Base-by-base conservation (phyloP, 2,797 vertebrate species). In the Tamandua tetradactyla region DNA sequence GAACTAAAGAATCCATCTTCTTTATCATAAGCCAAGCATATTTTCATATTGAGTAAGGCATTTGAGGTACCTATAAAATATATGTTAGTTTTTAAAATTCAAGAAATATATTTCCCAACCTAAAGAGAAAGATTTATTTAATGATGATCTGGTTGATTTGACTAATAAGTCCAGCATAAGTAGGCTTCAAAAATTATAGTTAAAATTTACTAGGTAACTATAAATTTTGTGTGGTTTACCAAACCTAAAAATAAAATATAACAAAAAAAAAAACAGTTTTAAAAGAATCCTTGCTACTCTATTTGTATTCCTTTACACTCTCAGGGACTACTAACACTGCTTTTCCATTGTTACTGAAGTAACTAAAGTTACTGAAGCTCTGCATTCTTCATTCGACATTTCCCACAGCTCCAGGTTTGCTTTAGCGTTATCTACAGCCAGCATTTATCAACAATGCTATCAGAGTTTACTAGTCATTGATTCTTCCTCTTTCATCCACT, bases 401-500 rank as follows among this genome's bases (percentile, higher is more conserved):
- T 80, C 90, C 74, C 94, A 96, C 76, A 94, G 57, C 66, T 95
- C 62, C 69, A 59, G 55, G 10, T 61, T 91, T 91, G 68, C 32
- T 84, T 92, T 37, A 89, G 6, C 27, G 75, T 74, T 96, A 1
- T 87, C 89, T 96, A 92, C 89, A 90, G 69, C 59, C 72, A 66
- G n/a, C 44, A 66, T 89, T 96, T 96, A 93, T 96, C 92, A 95
- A 42, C 91, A 94, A 3, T 44, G 83, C 13, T 97, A 93, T 97
- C 96, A 91, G 83, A 93, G 89, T 80, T 96, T 96, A 95, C 92
- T 57, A 12, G 85, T 94, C 95, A 97, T 97, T 95, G 93, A 96
- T 97, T 97, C 93, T 94, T 96, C 94, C 86, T 98, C 92, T 95
- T 97, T 98, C 87, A 93, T 93, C 40, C 69, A 55, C 97, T 97